Percentiles rank a stretch among this genome's conserved stretches.
Evolutionary conservation across 1,140 invertebrate species (phyloP).

Genomic region (Coelopa frigida): DNA sequence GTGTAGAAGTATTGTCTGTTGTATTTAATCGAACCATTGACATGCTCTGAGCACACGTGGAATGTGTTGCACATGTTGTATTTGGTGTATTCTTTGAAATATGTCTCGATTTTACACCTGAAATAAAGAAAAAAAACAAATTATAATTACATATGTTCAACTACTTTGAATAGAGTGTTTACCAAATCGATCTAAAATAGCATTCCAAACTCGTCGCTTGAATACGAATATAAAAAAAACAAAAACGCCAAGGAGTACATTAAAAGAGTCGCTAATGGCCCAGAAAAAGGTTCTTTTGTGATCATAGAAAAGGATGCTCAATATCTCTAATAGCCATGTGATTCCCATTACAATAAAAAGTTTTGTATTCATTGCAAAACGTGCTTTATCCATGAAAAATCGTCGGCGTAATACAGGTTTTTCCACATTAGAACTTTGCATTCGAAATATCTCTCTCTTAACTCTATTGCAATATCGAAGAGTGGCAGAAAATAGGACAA

Average conservation of each 20-base stretch:
- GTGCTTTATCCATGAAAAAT: slow-evolving; percentile 58
- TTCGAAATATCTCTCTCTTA: slow-evolving; percentile 59
- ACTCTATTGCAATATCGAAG: slow-evolving; percentile 58
- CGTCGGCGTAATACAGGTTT: slow-evolving; percentile 45
- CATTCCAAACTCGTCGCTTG: slow-evolving; percentile 52
- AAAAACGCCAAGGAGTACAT: slow-evolving; percentile 56
- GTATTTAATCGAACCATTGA: slow-evolving; percentile 16
- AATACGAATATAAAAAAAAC: slow-evolving; percentile 60
- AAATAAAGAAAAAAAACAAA: neutral
- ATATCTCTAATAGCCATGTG: slow-evolving; percentile 59
- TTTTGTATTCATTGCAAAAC: slow-evolving; percentile 61
- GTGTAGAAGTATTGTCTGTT: slow-evolving; percentile 13
- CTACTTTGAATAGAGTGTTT: slow-evolving; percentile 1
- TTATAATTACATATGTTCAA: neutral
- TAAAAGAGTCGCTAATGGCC: slow-evolving; percentile 53
- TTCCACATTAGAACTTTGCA: slow-evolving; percentile 50
- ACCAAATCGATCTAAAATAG: slow-evolving; percentile 50
- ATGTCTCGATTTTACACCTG: slow-evolving; percentile 12
- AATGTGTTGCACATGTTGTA: slow-evolving; percentile 19
- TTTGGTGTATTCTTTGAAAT: slow-evolving; percentile 12
- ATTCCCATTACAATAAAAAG: slow-evolving; percentile 70
- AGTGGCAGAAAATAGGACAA: slow-evolving; percentile 60
- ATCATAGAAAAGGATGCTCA: slow-evolving; percentile 49
- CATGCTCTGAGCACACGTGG: slow-evolving; percentile 20
- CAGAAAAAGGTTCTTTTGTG: slow-evolving; percentile 48